A percentile compares a stretch with the other conserved stretches of the same genome.
These are phyloP conservation scores for Idaea aversata DNA, from an alignment of 2,888 invertebrate species.

Conservation along the genomic window DNA sequence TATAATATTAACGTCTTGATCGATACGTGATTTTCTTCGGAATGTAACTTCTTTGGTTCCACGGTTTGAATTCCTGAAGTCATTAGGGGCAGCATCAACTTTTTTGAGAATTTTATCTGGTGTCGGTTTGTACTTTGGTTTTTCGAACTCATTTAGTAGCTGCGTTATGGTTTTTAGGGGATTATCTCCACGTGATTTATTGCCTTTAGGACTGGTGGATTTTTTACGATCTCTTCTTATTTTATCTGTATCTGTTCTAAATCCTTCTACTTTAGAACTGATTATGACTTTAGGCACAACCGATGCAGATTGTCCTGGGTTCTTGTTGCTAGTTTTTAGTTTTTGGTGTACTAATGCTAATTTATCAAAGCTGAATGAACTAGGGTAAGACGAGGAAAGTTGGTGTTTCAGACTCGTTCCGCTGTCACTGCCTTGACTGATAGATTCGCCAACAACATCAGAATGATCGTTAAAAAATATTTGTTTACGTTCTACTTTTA, in stretches of 20 bases:
- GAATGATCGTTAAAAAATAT: background rate
- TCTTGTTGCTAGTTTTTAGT: conserved; percentile 24
- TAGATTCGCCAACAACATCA: conserved; percentile 30
- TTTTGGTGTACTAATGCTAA: conserved; percentile 5
- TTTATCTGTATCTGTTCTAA: conserved; percentile 41
- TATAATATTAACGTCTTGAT: conserved; percentile 31
- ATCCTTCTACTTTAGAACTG: conserved; percentile 45
- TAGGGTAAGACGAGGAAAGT: conserved; percentile 43
- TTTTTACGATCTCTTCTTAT: conserved; percentile 42
- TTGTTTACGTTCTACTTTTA: background rate
- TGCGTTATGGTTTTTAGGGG: background rate
- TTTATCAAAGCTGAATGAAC: background rate
- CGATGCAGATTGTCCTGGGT: conserved; percentile 21
- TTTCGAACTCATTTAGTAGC: conserved; percentile 9
- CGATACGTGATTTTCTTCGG: conserved; percentile 43
- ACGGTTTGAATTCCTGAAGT: conserved; percentile 34
- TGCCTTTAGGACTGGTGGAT: conserved; percentile 8
- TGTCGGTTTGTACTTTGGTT: conserved; percentile 30
- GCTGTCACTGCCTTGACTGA: conserved; percentile 53
- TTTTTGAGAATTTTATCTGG: conserved; percentile 48
- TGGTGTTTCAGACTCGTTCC: conserved; percentile 60
- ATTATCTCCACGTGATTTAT: background rate
- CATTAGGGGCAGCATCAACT: conserved; percentile 33
- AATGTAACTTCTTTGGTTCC: conserved; percentile 23
- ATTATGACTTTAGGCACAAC: conserved; percentile 62